Evolutionary conservation across 2,888 invertebrate species (phyloP).

Genomic region (Hydrotaea cyrtoneurina): DNA sequence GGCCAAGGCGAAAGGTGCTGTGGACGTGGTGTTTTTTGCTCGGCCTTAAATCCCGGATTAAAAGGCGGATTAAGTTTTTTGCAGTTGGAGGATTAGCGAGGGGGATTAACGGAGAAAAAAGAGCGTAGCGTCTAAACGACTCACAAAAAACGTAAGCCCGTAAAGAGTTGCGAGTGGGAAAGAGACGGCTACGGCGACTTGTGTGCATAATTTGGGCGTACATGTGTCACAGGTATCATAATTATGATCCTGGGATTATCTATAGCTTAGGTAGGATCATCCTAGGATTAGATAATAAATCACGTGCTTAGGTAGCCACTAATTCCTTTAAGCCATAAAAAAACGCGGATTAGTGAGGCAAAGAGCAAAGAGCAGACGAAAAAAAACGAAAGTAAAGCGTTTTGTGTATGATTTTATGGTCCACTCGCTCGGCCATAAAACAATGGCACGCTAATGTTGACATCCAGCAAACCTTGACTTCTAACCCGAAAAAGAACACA

Average conservation of each 20-base stretch:
- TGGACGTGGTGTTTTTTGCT: conserved; percentile 39
- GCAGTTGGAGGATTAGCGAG: conserved; percentile 52
- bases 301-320: conserved; percentile 35
- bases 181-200: not conserved
- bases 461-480: conserved; percentile 27
- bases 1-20: conserved; percentile 32
- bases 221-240: conserved; percentile 43
- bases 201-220: not conserved
- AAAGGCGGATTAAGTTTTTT: conserved; percentile 76
- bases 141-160: conserved; percentile 4
- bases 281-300: conserved; percentile 74
- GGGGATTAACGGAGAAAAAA: conserved; percentile 66
- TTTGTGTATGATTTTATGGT: not conserved
- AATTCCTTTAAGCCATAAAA: conserved; percentile 37
- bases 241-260: conserved; percentile 52
- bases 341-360: not conserved
- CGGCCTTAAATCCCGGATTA: conserved; percentile 35
- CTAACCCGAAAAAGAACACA: conserved; percentile 38
- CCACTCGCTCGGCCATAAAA: conserved; percentile 26
- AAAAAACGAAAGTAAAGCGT: conserved; percentile 46
- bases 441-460: no score
- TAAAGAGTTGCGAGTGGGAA: not conserved
- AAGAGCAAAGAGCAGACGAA: no score
- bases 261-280: conserved; percentile 74
- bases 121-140: no score